Evolutionary conservation across 2,113 vertebrate species (phyloP).

Genomic region (Centropus bengalensis): DNA sequence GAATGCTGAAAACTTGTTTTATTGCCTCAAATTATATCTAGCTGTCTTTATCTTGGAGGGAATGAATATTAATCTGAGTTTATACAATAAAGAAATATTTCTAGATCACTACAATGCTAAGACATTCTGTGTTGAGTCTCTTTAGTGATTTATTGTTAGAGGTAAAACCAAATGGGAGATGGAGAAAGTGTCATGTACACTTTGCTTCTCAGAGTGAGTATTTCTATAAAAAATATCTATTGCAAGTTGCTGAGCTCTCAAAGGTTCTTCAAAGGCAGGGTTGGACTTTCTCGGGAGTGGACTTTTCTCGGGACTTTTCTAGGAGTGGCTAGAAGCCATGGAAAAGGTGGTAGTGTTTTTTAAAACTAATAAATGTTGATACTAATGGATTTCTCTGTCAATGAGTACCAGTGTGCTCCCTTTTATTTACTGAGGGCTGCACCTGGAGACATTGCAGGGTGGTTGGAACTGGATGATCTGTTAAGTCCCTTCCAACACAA

Average conservation of each 20-base stretch:
- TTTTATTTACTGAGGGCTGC: not conserved
- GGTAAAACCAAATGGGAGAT: conserved; percentile 10
- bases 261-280: not conserved
- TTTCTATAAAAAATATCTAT: conserved; percentile 17
- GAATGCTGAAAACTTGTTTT: conserved; percentile 46
- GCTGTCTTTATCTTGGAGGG: conserved; percentile 27
- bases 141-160: conserved; percentile 22
- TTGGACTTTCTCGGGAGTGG: not conserved
- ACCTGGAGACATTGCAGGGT: not conserved
- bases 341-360: not conserved
- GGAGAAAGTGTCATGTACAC: not conserved
- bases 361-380: not conserved
- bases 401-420: not conserved
- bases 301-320: too few species aligned
- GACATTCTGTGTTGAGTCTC: not conserved
- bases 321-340: not conserved
- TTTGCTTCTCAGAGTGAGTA: conserved; percentile 14
- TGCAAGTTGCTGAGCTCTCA: not conserved
- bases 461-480: too few species aligned
- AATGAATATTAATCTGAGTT: conserved; percentile 48
- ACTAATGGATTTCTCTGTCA: not conserved
- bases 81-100: conserved; percentile 17
- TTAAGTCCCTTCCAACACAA: too few species aligned
- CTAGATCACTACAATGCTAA: not conserved
- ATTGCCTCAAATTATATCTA: conserved; percentile 51